These are phyloP conservation scores for Papilio dardanus DNA, from an alignment of 1,140 invertebrate genomes.

Conservation along the genomic window DNA sequence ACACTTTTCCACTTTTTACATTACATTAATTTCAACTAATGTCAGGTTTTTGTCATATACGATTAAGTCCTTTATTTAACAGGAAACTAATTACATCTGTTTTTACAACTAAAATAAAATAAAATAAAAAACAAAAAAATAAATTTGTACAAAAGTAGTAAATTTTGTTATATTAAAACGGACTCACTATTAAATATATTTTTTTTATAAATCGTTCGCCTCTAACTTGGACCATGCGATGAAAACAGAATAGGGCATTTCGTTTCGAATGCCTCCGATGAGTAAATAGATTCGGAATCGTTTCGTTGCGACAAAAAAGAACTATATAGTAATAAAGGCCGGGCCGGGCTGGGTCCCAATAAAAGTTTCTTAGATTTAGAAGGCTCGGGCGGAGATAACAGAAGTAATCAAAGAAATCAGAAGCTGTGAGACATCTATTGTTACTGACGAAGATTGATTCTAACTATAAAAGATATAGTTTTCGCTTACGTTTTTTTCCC, in stretches of 20 bases:
- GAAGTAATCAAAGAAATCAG: conserved; percentile 34
- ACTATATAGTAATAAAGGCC: conserved; percentile 39
- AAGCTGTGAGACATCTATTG: conserved; percentile 29
- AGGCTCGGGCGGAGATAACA: conserved; percentile 5
- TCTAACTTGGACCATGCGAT: not conserved
- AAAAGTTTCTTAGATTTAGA: conserved; percentile 30
- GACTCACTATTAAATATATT: too few species aligned
- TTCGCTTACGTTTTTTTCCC: not conserved
- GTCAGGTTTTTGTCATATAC: too few species aligned
- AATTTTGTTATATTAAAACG: too few species aligned
- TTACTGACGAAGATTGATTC: conserved; percentile 32
- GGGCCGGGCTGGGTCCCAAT: conserved; percentile 30
- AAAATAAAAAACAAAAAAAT: too few species aligned
- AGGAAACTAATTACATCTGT: too few species aligned
- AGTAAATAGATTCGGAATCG: conserved; percentile 42
- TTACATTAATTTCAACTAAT: not conserved
- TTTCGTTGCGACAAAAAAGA: conserved; percentile 42
- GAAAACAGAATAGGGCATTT: conserved; percentile 30
- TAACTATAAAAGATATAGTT: not conserved
- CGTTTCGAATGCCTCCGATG: conserved; percentile 27
- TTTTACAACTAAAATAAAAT: too few species aligned
- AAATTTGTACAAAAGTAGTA: too few species aligned
- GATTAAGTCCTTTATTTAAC: too few species aligned
- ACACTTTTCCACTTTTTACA: not conserved
- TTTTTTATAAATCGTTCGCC: not conserved